Percentiles rank a stretch among this genome's conserved stretches.
These are phyloP conservation scores for Pinctada fucata DNA, from an alignment of 2,888 invertebrate species.

Conservation along the genomic window DNA sequence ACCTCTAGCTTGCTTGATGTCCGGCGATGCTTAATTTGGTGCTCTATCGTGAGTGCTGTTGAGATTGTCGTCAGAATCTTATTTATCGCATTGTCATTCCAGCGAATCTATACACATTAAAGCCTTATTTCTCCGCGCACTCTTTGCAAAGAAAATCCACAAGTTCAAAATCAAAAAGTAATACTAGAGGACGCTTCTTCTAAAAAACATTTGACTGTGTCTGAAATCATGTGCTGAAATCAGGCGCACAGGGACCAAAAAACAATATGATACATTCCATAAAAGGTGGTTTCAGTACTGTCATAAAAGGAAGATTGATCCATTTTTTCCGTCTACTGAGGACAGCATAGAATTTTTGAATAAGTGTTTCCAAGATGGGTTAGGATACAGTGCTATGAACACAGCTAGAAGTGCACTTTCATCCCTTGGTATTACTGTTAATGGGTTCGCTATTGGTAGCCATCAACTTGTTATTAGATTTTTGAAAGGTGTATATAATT, in stretches of 20 bases:
- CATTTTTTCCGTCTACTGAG: slow-evolving; percentile 23
- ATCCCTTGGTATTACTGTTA: slow-evolving; percentile 29
- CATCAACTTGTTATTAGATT: slow-evolving; percentile 42
- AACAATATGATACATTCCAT: slow-evolving; percentile 40
- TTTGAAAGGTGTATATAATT: slow-evolving; percentile 44
- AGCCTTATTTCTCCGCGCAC: too few species aligned
- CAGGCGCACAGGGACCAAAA: slow-evolving; percentile 42
- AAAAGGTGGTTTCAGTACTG: slow-evolving; percentile 39
- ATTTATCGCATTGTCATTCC: too few species aligned
- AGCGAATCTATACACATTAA: too few species aligned
- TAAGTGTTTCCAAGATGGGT: slow-evolving; percentile 25
- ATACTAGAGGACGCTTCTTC: too few species aligned
- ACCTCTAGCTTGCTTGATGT: too few species aligned
- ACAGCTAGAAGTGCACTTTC: slow-evolving; percentile 36
- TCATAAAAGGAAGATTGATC: slow-evolving; percentile 32
- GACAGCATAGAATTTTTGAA: slow-evolving; percentile 40
- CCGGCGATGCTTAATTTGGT: too few species aligned
- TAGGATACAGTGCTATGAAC: slow-evolving; percentile 43
- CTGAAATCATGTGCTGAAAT: too few species aligned
- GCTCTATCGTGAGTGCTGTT: too few species aligned
- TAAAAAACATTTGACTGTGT: too few species aligned
- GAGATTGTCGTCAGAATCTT: too few species aligned
- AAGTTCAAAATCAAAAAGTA: too few species aligned
- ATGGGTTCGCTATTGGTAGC: slow-evolving; percentile 22
- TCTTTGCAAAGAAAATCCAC: too few species aligned